Percentiles rank a stretch among this genome's conserved stretches.
Evolutionary conservation across 53 echinoderm and acorn worm species (phyloP).

Genomic region (Holothuria scabra): DNA sequence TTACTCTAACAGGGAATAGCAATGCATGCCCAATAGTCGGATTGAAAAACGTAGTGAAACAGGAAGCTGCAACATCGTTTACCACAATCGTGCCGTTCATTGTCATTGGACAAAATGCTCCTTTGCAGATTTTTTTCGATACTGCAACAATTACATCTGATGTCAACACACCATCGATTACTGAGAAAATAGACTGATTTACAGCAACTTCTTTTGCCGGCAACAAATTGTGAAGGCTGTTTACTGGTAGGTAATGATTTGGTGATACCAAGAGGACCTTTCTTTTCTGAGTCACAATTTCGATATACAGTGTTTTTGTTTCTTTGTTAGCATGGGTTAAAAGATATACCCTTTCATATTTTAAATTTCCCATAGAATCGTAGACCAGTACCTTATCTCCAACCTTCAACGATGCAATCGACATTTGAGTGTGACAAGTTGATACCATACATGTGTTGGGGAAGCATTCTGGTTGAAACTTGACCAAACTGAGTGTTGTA

Average conservation of each 20-base stretch:
- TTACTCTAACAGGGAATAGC: no score
- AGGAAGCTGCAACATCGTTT: slow-evolving; percentile 11
- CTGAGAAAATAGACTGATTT: neutral
- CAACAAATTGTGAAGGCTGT: neutral
- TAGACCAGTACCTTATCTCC: slow-evolving; percentile 4
- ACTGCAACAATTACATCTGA: no score
- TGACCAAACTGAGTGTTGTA: no score
- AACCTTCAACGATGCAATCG: neutral
- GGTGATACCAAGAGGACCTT: slow-evolving; percentile 16
- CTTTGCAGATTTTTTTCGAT: no score
- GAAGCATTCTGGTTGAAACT: neutral
- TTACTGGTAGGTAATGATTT: neutral
- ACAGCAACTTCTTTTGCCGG: neutral
- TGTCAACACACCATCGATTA: neutral
- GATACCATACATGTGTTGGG: neutral
- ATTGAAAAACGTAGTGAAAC: neutral
- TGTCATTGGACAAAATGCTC: slow-evolving; percentile 14
- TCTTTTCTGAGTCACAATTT: neutral
- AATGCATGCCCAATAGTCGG: no score
- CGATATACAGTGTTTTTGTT: neutral
- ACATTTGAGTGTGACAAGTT: no score
- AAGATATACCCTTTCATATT: slow-evolving; percentile 6
- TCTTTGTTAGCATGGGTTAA: neutral
- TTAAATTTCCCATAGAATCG: neutral
- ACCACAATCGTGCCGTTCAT: slow-evolving; percentile 26